Conservation (phyloP, 2,888 invertebrate genomes). For the Trachelus iudaicus region DNA sequence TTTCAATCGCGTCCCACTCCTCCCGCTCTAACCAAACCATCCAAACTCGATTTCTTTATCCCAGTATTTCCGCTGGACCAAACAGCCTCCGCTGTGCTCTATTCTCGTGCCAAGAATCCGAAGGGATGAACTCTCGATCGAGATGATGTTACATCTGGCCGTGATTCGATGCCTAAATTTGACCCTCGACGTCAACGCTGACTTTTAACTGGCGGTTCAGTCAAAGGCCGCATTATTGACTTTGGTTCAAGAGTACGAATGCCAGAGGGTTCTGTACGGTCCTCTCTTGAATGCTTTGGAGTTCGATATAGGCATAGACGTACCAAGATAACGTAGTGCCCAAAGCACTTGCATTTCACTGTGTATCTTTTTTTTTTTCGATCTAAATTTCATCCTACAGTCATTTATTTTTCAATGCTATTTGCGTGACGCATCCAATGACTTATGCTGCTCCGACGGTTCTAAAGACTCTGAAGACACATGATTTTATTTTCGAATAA, state of each 20-base stretch:
- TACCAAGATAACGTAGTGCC: background rate
- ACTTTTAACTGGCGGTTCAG: conserved; percentile 54
- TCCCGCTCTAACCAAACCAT: no score
- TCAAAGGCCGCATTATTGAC: conserved; percentile 59
- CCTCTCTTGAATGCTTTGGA: background rate
- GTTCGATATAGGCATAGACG: background rate
- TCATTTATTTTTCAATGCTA: background rate
- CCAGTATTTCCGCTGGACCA: no score
- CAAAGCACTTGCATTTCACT: background rate
- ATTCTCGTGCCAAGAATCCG: background rate
- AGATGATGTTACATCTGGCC: conserved; percentile 11
- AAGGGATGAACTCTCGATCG: background rate
- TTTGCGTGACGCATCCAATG: background rate
- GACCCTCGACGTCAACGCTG: conserved; percentile 56
- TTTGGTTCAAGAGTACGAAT: conserved; percentile 50
- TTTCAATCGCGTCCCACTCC: no score
- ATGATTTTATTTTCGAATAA: background rate
- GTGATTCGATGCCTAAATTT: conserved; percentile 46
- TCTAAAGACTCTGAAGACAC: background rate
- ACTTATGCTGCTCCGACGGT: background rate
- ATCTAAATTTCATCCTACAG: background rate
- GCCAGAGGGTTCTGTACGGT: conserved; percentile 27
- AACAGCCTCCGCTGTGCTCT: background rate
- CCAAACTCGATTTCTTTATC: no score
- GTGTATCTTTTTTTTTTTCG: background rate